phyloP scores from a whole-genome alignment of 2,888 invertebrate species.

The Smittia aterrima region DNA sequence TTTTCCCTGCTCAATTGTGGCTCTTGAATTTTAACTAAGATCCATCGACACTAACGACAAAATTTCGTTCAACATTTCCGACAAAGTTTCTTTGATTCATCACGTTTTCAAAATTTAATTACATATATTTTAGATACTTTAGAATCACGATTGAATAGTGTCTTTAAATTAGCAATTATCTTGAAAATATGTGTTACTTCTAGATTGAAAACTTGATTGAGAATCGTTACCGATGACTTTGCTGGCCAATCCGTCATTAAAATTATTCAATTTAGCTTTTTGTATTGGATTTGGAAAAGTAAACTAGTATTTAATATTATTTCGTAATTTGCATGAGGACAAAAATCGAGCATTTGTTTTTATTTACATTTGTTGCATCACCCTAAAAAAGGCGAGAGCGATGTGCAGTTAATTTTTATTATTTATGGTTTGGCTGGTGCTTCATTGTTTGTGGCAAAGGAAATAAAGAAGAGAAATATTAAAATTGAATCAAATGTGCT shows the following conservation, averaged over 20 bases:
- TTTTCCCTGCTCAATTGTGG: background rate
- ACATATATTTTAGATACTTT: too few relatives aligned
- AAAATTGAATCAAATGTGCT: background rate
- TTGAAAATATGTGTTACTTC: too few relatives aligned
- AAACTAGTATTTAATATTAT: too few relatives aligned
- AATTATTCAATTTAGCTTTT: too few relatives aligned
- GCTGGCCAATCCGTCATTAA: too few relatives aligned
- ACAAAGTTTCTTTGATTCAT: background rate
- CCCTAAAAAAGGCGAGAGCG: background rate
- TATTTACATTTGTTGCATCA: background rate
- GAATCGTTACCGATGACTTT: too few relatives aligned
- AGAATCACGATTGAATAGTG: too few relatives aligned
- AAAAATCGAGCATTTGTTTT: background rate
- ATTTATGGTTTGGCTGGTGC: conserved; percentile 1
- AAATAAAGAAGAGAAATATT: too few relatives aligned
- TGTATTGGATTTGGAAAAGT: too few relatives aligned
- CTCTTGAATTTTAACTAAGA: background rate
- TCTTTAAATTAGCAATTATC: too few relatives aligned
- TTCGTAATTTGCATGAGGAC: background rate
- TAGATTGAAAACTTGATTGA: too few relatives aligned
- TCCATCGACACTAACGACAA: background rate
- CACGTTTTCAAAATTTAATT: too few relatives aligned
- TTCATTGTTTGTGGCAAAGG: background rate
- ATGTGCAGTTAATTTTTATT: background rate
- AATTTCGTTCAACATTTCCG: conserved; percentile 2